phyloP scores from a whole-genome alignment of 2,888 invertebrate genomes.

The Himalopsyche anomala region DNA sequence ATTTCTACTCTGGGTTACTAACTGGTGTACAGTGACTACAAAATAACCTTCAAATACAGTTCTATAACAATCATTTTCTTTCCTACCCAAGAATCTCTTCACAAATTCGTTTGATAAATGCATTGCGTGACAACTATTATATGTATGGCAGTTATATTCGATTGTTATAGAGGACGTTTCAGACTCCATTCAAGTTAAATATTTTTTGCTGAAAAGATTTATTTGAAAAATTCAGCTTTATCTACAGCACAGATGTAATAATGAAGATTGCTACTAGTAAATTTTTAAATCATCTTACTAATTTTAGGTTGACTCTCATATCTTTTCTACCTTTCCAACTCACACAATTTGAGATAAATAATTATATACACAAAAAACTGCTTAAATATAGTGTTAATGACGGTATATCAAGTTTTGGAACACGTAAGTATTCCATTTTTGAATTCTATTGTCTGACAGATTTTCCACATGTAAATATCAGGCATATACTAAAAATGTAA shows the following conservation, averaged over 20 bases:
- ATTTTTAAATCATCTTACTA: no score
- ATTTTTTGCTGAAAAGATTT: neutral
- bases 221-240: conserved; percentile 3
- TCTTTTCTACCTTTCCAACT: neutral
- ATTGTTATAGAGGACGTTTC: conserved; percentile 13
- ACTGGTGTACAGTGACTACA: no score
- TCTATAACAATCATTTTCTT: neutral
- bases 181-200: conserved; percentile 17
- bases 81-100: neutral
- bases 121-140: neutral
- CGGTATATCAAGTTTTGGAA: neutral
- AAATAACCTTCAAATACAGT: no score
- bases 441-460: neutral
- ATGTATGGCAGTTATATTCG: conserved; percentile 1
- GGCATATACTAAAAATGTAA: neutral
- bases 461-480: conserved; percentile 5
- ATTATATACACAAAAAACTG: conserved; percentile 2
- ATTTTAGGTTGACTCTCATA: neutral
- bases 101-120: neutral
- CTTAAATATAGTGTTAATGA: neutral
- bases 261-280: no score
- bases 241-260: no score
- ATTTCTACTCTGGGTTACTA: no score
- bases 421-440: neutral
- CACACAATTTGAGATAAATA: neutral